phyloP scores from a whole-genome alignment of 2,797 vertebrate genomes.

The Pangasius djambal region DNA sequence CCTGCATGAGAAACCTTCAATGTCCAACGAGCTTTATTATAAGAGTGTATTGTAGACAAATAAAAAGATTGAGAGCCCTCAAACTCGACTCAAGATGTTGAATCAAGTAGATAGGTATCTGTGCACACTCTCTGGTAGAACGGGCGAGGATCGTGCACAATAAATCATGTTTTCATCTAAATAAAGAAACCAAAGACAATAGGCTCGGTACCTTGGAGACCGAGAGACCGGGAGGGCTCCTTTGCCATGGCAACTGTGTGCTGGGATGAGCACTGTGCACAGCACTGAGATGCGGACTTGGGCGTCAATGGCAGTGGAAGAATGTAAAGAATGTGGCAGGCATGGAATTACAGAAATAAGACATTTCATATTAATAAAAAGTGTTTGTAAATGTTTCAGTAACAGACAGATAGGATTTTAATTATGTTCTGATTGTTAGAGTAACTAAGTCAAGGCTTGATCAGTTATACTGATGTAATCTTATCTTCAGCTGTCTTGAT shows the following conservation, averaged over 20 bases:
- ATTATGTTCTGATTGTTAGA: neutral
- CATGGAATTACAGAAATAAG: neutral
- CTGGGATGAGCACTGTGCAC: constrained; percentile 72
- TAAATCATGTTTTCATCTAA: constrained; percentile 84
- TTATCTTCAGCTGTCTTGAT: neutral
- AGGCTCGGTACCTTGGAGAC: constrained; percentile 84
- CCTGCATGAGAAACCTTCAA: neutral
- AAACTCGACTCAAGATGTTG: constrained; percentile 18
- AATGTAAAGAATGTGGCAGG: constrained; percentile 75
- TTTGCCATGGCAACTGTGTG: constrained; percentile 82
- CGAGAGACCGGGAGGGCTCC: constrained; percentile 81
- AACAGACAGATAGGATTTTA: neutral
- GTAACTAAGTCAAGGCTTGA: neutral
- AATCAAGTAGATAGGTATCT: constrained; percentile 55
- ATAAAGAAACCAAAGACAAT: constrained; percentile 85
- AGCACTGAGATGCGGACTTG: constrained; percentile 74
- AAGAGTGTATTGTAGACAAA: neutral
- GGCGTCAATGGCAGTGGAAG: constrained; percentile 77
- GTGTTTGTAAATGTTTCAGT: neutral
- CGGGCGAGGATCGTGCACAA: constrained; percentile 73
- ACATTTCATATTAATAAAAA: neutral
- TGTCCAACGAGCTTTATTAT: neutral
- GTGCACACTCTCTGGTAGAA: constrained; percentile 52
- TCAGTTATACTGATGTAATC: neutral
- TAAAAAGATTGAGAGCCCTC: neutral